Percentiles rank a stretch among this genome's conserved stretches.
These are phyloP conservation scores for Lithophane ornitopus DNA, from an alignment of 2,888 invertebrate genomes.

Conservation along the genomic window DNA sequence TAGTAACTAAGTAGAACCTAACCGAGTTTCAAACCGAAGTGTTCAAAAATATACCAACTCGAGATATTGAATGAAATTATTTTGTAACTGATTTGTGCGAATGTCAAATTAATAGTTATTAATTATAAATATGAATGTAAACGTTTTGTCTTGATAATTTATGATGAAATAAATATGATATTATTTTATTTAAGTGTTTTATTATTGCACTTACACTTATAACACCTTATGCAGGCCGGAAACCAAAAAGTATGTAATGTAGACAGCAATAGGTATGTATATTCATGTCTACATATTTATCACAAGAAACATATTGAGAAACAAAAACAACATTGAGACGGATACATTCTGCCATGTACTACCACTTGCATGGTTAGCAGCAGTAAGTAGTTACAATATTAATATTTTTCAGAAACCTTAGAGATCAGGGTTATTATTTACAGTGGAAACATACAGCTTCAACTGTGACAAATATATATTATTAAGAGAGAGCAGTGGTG, in stretches of 20 bases:
- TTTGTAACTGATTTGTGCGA: constrained; percentile 62
- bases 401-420: not conserved
- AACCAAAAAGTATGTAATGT: not conserved
- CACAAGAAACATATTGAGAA: not conserved
- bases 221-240: not conserved
- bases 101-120: constrained; percentile 58
- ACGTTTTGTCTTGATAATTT: constrained; percentile 63
- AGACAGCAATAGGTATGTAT: not conserved
- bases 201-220: constrained; percentile 11
- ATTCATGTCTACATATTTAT: not conserved
- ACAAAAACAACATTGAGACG: not conserved
- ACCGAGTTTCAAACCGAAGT: constrained; percentile 69
- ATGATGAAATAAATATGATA: constrained; percentile 65
- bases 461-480: not conserved
- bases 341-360: not conserved
- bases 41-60: constrained; percentile 71
- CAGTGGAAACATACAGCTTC: not conserved
- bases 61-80: constrained; percentile 63
- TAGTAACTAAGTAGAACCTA: constrained; percentile 59
- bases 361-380: not conserved
- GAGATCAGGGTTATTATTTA: not conserved
- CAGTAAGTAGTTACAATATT: not conserved
- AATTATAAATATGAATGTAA: constrained; percentile 60
- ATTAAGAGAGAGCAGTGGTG: no score
- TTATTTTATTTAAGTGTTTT: constrained; percentile 56